A percentile compares a stretch with the other conserved stretches of the same genome.
phyloP scores from a whole-genome alignment of 2,888 invertebrate species.

The Mystacides longicornis region DNA sequence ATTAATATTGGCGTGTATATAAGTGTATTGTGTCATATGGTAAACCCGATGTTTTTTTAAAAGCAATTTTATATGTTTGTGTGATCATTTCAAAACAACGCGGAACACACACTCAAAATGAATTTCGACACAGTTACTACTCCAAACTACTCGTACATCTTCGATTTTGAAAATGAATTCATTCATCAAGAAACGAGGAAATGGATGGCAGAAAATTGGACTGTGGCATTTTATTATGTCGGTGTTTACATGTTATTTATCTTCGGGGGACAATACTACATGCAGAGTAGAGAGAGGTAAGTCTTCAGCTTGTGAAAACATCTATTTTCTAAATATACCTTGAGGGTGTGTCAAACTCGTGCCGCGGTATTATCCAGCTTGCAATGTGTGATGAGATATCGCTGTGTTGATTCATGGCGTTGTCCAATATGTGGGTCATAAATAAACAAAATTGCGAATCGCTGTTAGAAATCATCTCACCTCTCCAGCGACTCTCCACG shows the following conservation, averaged over 20 bases:
- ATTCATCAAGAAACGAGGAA: conserved; percentile 79
- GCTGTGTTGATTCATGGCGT: too few relatives aligned
- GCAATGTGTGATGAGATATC: too few relatives aligned
- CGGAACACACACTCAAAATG: conserved; percentile 44
- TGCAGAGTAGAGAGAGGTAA: conserved; percentile 80
- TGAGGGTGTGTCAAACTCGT: too few relatives aligned
- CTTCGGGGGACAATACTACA: conserved; percentile 88
- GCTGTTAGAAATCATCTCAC: too few relatives aligned
- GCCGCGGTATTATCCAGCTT: too few relatives aligned
- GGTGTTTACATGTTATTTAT: conserved; percentile 90
- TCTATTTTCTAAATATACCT: too few relatives aligned
- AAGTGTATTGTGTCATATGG: conserved; percentile 17
- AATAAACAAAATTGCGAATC: too few relatives aligned
- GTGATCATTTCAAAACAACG: conserved; percentile 27
- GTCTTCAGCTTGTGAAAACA: too few relatives aligned
- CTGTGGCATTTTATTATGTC: conserved; percentile 80
- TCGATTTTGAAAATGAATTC: conserved; percentile 93
- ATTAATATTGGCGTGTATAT: conserved; percentile 12
- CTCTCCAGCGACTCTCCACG: too few relatives aligned
- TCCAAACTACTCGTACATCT: conserved; percentile 89
- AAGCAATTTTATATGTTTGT: conserved; percentile 5
- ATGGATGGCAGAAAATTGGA: conserved; percentile 98
- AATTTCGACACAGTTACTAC: conserved; percentile 53
- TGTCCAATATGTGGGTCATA: too few relatives aligned
- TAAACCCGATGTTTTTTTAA: neutral